Evolutionary conservation across 2,797 vertebrate species (phyloP).

Genomic region (Myioborus melanocephalus): DNA sequence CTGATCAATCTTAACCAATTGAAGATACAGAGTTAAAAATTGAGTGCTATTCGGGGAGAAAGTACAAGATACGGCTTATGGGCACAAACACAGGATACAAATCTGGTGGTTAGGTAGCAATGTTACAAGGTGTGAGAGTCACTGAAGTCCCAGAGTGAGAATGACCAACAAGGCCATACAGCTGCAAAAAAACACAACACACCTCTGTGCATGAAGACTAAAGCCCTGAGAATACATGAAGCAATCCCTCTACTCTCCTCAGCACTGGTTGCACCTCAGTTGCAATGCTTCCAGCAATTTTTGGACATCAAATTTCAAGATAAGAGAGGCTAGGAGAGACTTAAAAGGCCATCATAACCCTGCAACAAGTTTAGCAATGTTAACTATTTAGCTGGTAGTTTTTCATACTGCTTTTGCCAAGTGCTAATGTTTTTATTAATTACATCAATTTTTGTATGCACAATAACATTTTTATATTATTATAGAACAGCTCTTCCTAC

Average conservation of each 20-base stretch:
- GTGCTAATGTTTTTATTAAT: not conserved
- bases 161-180: not conserved
- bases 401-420: not conserved
- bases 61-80: not conserved
- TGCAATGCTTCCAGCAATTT: not conserved
- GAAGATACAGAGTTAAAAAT: not conserved
- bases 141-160: not conserved
- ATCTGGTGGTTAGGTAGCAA: not conserved
- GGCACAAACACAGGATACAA: not conserved
- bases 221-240: not conserved
- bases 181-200: not conserved
- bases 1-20: not conserved
- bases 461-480: not conserved
- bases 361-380: not conserved
- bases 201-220: not conserved
- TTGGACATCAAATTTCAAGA: not conserved
- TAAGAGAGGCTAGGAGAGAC: not conserved
- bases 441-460: not conserved
- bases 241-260: not conserved
- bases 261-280: accelerated
- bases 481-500: not conserved
- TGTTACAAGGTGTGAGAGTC: not conserved
- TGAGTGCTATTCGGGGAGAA: not conserved
- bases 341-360: not conserved
- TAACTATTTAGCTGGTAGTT: not conserved